These are phyloP conservation scores for Peucedramus taeniatus DNA, from an alignment of 2,113 vertebrate genomes.

Conservation along the genomic window DNA sequence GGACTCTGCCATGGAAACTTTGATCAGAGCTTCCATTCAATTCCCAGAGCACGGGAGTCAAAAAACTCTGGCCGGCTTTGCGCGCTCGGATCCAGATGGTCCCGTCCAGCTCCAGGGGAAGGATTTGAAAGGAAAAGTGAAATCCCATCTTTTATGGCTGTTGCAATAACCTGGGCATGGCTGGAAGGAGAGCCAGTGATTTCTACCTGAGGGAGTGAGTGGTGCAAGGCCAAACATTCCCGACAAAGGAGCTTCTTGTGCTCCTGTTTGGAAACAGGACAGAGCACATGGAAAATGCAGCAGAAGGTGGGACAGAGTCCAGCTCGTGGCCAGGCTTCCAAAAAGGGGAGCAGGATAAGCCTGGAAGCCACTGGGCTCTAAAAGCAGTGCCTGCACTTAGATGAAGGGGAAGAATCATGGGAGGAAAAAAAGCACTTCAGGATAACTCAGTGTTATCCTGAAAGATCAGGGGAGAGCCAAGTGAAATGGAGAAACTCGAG, in stretches of 20 bases:
- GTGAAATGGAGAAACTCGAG: fast-evolving
- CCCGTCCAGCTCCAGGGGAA: background rate
- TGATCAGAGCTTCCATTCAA: background rate
- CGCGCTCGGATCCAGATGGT: background rate
- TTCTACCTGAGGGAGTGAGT: background rate
- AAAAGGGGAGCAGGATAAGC: background rate
- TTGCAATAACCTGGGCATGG: background rate
- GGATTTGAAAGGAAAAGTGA: background rate
- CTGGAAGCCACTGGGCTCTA: background rate
- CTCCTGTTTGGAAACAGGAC: background rate
- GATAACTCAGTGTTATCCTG: background rate
- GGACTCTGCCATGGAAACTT: background rate
- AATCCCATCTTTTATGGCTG: background rate
- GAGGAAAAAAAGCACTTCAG: background rate
- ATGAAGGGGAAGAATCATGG: background rate
- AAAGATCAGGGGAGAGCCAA: background rate
- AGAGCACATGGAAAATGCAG: background rate
- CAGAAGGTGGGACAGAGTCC: slow-evolving; percentile 34
- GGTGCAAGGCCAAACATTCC: background rate
- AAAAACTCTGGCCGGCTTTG: background rate
- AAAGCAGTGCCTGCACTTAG: background rate
- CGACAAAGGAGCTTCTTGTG: background rate
- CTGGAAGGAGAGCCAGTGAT: background rate
- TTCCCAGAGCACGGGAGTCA: background rate
- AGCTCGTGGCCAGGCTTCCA: background rate